Evolutionary conservation across 2,797 vertebrate genomes (phyloP), one percentile per base, ranked within the genome.

Genomic region (Channallabes apus): DNA sequence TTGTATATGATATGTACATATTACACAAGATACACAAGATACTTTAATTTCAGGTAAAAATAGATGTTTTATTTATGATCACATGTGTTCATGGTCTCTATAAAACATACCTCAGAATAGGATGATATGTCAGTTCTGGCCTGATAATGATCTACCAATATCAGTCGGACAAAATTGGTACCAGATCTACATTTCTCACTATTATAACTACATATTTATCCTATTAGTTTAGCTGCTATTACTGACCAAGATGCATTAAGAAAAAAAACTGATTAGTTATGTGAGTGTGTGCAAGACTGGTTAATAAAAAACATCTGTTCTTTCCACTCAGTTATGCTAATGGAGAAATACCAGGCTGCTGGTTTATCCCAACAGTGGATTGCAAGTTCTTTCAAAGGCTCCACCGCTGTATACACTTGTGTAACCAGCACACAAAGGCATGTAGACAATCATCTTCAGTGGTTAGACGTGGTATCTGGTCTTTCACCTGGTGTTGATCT

Each of bases 331-430:
- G 98, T 96, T 84, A 94, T 89, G 41, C 94, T 98, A 72, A 86
- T 99, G 86, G 95, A 97, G 86, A 97, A 96, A 88, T 99, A 98
- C 89, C 89, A 2, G 14, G 89, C 90, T 41, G 96, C 96, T 0
- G 96, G 97, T 67, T 96, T 99, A 89, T 84, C 91, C 15, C 94
- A 95, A 71, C 91, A 98, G 84, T 99, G 98, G 98, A 95, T 95
- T 0, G 98, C 98, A 65, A 98, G 98, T 82, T 96, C 97, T 87
- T 99, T 99, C 86, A 99, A 99, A 94, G 98, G 98, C 81, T 97
- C 97, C 86, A 99, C 97, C 0, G 93, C 94, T 14, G 96, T 94
- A 0, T 93, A 93, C 89, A 97, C 97, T 80, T 94, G 94, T 24
- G 94, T 99, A 0, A 93, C 97, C 0, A 90, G 89, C n/a, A 93